Evolutionary conservation across 2,888 invertebrate genomes (phyloP).

Genomic region (Empis stercorea): DNA sequence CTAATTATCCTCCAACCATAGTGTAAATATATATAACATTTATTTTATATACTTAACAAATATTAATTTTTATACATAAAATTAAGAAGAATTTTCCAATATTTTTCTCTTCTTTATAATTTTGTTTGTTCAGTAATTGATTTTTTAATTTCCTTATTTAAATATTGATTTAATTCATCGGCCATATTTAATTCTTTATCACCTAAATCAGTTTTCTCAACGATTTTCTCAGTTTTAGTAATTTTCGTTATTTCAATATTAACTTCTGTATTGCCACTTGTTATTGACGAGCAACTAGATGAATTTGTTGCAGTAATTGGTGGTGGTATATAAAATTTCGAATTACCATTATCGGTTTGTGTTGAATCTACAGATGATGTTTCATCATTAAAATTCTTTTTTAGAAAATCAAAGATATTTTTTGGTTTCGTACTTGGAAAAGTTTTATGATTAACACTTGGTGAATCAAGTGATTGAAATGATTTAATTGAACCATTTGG

Average conservation of each 20-base stretch:
- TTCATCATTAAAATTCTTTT: slow-evolving; percentile 28
- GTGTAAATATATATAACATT: too few species aligned
- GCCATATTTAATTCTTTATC: slow-evolving; percentile 23
- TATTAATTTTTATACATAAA: too few species aligned
- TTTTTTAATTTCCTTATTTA: neutral
- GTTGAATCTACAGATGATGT: slow-evolving; percentile 11
- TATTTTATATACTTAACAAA: too few species aligned
- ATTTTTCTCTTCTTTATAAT: too few species aligned
- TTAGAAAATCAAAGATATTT: slow-evolving; percentile 36
- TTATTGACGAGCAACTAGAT: neutral
- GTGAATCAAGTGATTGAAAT: slow-evolving; percentile 10
- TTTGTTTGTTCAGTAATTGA: neutral
- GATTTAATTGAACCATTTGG: slow-evolving; percentile 18
- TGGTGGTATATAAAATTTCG: slow-evolving; percentile 29
- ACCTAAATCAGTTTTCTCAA: slow-evolving; percentile 24
- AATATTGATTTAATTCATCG: slow-evolving; percentile 28
- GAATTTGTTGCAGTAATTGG: neutral
- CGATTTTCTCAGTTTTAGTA: slow-evolving; percentile 28
- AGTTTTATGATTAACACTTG: slow-evolving; percentile 10
- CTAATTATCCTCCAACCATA: too few species aligned
- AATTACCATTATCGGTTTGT: slow-evolving; percentile 23
- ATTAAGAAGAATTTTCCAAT: too few species aligned
- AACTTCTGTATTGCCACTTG: slow-evolving; percentile 22
- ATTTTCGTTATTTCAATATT: slow-evolving; percentile 31
- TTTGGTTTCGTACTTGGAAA: slow-evolving; percentile 23